Percentiles rank a stretch among this genome's conserved stretches.
These are phyloP conservation scores for Autographa gamma DNA, from an alignment of 2,888 invertebrate genomes.

Conservation along the genomic window DNA sequence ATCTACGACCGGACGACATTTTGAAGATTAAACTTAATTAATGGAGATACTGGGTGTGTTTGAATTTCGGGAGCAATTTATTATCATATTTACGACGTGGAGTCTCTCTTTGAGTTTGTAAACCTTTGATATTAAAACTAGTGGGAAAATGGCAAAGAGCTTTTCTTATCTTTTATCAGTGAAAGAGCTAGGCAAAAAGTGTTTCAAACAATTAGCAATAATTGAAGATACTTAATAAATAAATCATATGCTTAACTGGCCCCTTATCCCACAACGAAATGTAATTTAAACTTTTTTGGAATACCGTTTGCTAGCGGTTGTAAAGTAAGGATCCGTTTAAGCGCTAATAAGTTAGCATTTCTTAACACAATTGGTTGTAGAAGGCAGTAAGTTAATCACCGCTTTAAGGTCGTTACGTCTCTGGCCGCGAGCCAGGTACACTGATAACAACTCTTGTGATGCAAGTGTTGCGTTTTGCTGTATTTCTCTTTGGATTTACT, in stretches of 20 bases:
- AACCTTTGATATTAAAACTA: neutral
- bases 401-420: neutral
- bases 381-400: constrained; percentile 1
- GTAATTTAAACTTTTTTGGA: neutral
- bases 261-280: neutral
- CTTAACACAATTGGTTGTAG: neutral
- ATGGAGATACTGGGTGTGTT: constrained; percentile 4
- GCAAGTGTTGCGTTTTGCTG: constrained; percentile 6
- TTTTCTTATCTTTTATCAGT: neutral
- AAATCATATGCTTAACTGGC: too few relatives aligned
- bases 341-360: neutral
- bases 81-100: neutral
- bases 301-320: neutral
- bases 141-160: neutral
- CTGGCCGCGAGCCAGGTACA: neutral
- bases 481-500: neutral
- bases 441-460: constrained; percentile 7
- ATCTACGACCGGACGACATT: constrained; percentile 4
- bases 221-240: too few relatives aligned
- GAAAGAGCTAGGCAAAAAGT: neutral
- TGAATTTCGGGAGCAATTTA: constrained; percentile 1
- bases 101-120: neutral
- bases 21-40: constrained; percentile 4
- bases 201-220: too few relatives aligned
- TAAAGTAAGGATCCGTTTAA: neutral